Evolutionary conservation across 2,797 vertebrate species (phyloP).

Genomic region (Podarcis lilfordi): DNA sequence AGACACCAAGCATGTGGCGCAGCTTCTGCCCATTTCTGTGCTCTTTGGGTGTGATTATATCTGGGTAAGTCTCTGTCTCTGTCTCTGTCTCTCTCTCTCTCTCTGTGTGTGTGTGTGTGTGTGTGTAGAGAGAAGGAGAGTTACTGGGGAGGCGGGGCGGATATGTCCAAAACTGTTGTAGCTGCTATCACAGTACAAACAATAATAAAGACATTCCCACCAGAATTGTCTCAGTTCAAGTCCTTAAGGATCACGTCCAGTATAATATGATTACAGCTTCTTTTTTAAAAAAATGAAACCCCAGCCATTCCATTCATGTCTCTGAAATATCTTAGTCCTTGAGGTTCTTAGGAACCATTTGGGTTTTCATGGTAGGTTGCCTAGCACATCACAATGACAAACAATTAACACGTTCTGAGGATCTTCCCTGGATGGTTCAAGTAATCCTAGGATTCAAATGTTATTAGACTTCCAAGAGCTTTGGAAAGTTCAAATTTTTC

Average conservation of each 20-base stretch:
- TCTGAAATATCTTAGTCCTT: constrained; percentile 15
- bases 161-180: neutral
- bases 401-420: neutral
- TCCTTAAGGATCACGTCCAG: neutral
- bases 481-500: constrained; percentile 47
- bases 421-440: constrained; percentile 24
- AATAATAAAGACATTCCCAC: neutral
- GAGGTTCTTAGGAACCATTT: neutral
- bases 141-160: neutral
- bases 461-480: constrained; percentile 31
- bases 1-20: neutral
- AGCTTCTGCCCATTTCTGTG: neutral
- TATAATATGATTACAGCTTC: neutral
- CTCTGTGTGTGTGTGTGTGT: neutral
- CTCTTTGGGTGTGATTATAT: neutral
- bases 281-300: neutral
- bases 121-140: neutral
- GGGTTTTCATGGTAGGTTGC: constrained; percentile 11
- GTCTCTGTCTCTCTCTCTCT: too few relatives aligned
- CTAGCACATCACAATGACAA: constrained; percentile 7
- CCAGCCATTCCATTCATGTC: neutral
- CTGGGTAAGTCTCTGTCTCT: too few relatives aligned
- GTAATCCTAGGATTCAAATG: constrained; percentile 12
- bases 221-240: neutral
- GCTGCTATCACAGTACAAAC: neutral